phyloP scores from a whole-genome alignment of 2,888 invertebrate species.

The Caenorhabditis drosophilae region DNA sequence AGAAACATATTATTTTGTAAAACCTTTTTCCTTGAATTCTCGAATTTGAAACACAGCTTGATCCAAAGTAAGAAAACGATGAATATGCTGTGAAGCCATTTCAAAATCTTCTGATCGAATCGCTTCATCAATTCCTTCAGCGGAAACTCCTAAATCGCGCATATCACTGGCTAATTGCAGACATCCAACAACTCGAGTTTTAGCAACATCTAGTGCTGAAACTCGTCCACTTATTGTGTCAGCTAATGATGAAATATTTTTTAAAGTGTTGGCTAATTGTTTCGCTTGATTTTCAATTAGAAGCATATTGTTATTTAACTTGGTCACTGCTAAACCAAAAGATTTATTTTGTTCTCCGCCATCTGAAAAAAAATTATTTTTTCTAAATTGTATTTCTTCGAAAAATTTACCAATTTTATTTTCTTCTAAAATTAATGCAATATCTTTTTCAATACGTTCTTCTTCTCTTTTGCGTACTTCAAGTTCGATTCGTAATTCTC shows the following conservation, averaged over 20 bases:
- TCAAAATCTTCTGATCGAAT: slow-evolving; percentile 94
- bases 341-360: slow-evolving; percentile 52
- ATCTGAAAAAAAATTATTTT: slow-evolving; percentile 33
- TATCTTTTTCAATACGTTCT: slow-evolving; percentile 55
- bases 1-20: background rate
- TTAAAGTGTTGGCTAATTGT: slow-evolving; percentile 82
- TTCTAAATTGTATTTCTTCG: background rate
- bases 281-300: slow-evolving; percentile 79
- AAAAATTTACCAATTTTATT: slow-evolving; percentile 34
- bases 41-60: slow-evolving; percentile 66
- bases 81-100: slow-evolving; percentile 91
- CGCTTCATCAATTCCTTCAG: slow-evolving; percentile 94
- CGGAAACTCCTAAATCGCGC: slow-evolving; percentile 75
- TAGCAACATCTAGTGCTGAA: slow-evolving; percentile 86
- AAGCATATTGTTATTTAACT: slow-evolving; percentile 57
- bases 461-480: slow-evolving; percentile 50
- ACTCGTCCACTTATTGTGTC: slow-evolving; percentile 78
- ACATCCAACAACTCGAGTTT: slow-evolving; percentile 90
- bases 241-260: slow-evolving; percentile 58
- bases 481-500: slow-evolving; percentile 53
- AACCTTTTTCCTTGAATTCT: slow-evolving; percentile 50
- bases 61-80: slow-evolving; percentile 72
- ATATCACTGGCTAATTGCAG: slow-evolving; percentile 83
- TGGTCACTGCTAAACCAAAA: slow-evolving; percentile 61
- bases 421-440: slow-evolving; percentile 47